Conservation (phyloP, 2,797 vertebrate genomes). For the Tinamus major region DNA sequence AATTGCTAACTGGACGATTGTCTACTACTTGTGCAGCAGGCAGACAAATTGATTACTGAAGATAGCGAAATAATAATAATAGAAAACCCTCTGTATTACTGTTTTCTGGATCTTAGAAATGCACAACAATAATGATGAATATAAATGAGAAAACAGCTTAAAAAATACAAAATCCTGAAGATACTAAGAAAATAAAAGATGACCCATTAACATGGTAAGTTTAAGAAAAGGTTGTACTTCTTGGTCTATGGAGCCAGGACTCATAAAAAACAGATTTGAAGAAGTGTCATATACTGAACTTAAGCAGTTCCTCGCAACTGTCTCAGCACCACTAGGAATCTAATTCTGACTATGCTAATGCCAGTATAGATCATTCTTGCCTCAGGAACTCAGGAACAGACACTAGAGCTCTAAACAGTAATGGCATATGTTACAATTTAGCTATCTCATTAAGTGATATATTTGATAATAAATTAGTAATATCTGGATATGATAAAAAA, state of each 20-base stretch:
- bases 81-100: background rate
- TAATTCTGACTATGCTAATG: background rate
- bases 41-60: background rate
- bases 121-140: background rate
- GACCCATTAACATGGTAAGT: background rate
- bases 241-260: background rate
- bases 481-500: background rate
- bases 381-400: background rate
- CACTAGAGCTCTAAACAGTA: background rate
- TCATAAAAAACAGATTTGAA: background rate
- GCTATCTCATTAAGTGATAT: background rate
- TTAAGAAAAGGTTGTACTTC: background rate
- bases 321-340: background rate
- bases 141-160: background rate
- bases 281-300: background rate
- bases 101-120: background rate
- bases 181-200: background rate
- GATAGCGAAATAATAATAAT: background rate
- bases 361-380: background rate
- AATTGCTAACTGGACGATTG: background rate
- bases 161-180: background rate
- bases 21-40: background rate
- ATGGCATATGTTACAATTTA: background rate
- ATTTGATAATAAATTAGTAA: background rate
- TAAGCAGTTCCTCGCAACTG: rapidly evolving